Base-by-base conservation (phyloP, 2,888 invertebrate species). In the Onthophagus sagittarius region DNA sequence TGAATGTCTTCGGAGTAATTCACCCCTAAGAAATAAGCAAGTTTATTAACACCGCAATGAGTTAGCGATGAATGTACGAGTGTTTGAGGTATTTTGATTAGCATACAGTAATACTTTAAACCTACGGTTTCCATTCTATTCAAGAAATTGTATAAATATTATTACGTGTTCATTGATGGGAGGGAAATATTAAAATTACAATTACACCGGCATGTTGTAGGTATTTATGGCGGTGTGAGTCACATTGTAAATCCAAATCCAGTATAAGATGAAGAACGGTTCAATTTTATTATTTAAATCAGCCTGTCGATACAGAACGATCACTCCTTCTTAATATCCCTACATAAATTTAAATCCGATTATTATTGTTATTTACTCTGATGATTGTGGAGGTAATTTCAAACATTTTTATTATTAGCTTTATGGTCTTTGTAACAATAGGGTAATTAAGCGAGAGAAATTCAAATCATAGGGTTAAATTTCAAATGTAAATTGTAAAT, bases 31-130 rank as follows among this genome's bases (percentile, higher is more conserved):
- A 4, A 53, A 11, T 53, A 53, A 7, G 39, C 39, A 53, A 53
- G 39, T 23, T 23, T 23, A 23, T 23, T 23, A 23, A 23, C 23
- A 23, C 23, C 23, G 23, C 39, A 53, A 1, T 7, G 1, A 53
- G 39, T 53, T 53, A 53, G 39, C 5, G 11, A 53, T 53, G 39
- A 53, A 53, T 53, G 39, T 11, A 53, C 39, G 39, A 53, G 39
- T 53, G 39, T 53, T 53, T 53, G 39, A 53, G 5, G 11, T 53
- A 53, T 53, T 23, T 72, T 69, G 63, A 75, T 75, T 75, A 73
- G 75, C 75, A 75, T 75, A 73, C 69, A 71, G 73, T 73, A 73
- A 73, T 71, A 69, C 75, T 75, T 75, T 71, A 75, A 75, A 73
- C 75, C 75, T 71, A 75, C 75, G 75, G 71, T 73, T 73, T 64